These are phyloP conservation scores for Micromys minutus DNA, from an alignment of 2,113 vertebrate species.

Conservation along the genomic window DNA sequence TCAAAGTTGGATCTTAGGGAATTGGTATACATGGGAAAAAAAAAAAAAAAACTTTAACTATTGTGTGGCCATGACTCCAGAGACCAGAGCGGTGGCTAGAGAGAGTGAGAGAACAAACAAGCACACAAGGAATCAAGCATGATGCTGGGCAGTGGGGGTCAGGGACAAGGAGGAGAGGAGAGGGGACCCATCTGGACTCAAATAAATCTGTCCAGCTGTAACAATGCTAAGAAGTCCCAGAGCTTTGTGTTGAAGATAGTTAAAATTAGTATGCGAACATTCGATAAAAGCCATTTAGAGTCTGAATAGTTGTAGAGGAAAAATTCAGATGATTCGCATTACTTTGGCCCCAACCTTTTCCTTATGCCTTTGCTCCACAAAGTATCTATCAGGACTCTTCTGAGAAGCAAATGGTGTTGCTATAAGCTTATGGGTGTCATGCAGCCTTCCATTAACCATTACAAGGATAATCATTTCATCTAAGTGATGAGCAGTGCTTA, in stretches of 20 bases:
- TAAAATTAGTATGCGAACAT: background rate
- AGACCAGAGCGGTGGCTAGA: slow-evolving; percentile 4
- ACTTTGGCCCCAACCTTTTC: background rate
- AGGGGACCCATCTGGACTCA: background rate
- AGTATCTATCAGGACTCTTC: slow-evolving; percentile 60
- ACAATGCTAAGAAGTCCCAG: background rate
- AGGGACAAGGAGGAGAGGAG: background rate
- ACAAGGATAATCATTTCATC: slow-evolving; percentile 8
- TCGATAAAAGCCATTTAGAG: slow-evolving; percentile 52
- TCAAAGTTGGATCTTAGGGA: slow-evolving; percentile 15
- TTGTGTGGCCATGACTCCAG: background rate
- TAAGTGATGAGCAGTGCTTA: background rate
- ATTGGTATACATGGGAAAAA: background rate
- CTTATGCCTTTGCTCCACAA: slow-evolving; percentile 48
- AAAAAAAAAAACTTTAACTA: background rate
- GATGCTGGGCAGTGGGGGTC: background rate
- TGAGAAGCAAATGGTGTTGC: background rate
- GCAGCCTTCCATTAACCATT: slow-evolving; percentile 32
- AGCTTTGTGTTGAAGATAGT: background rate
- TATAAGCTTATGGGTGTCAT: background rate
- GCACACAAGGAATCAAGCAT: background rate
- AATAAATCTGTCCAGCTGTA: background rate
- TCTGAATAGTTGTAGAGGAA: slow-evolving; percentile 26
- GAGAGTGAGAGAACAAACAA: background rate
- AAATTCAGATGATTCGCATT: slow-evolving; percentile 50